phyloP scores from a whole-genome alignment of 2,888 invertebrate genomes.

The Coenonympha arcania region DNA sequence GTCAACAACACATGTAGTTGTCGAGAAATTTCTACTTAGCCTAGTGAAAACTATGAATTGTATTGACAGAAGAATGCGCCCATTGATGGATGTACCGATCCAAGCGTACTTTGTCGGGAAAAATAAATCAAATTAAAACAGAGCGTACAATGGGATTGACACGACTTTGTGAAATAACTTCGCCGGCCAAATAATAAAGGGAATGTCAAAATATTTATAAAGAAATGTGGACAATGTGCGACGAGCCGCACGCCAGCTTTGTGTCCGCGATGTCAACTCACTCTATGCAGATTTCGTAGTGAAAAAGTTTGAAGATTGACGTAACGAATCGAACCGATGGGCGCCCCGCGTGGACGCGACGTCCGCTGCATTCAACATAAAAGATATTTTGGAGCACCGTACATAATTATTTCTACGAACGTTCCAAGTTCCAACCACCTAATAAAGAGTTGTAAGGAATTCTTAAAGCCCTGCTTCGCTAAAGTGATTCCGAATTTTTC shows the following conservation, averaged over 20 bases:
- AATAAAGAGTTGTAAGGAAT: conserved; percentile 63
- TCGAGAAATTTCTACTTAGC: neutral
- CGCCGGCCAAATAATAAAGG: conserved; percentile 64
- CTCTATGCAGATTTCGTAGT: conserved; percentile 66
- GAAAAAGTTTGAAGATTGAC: conserved; percentile 67
- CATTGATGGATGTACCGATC: conserved; percentile 42
- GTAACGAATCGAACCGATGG: conserved; percentile 66
- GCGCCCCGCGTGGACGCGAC: conserved; percentile 58
- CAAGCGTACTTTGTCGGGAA: conserved; percentile 64
- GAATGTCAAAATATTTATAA: conserved; percentile 75
- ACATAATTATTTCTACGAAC: conserved; percentile 69
- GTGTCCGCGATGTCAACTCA: conserved; percentile 65
- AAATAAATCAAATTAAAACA: conserved; percentile 73
- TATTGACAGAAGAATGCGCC: no score
- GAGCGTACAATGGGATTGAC: conserved; percentile 63
- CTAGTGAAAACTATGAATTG: no score
- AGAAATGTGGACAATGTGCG: conserved; percentile 65
- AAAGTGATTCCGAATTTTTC: conserved; percentile 42
- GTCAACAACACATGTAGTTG: neutral
- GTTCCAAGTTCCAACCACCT: conserved; percentile 50
- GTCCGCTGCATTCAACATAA: conserved; percentile 46
- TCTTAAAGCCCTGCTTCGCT: conserved; percentile 42
- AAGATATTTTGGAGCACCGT: conserved; percentile 63
- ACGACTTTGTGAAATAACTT: conserved; percentile 65
- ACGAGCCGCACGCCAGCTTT: conserved; percentile 59